Evolutionary conservation across 2,888 invertebrate genomes (phyloP), one percentile per base, ranked within the genome.

Genomic region (Phanerotoma sp.): DNA sequence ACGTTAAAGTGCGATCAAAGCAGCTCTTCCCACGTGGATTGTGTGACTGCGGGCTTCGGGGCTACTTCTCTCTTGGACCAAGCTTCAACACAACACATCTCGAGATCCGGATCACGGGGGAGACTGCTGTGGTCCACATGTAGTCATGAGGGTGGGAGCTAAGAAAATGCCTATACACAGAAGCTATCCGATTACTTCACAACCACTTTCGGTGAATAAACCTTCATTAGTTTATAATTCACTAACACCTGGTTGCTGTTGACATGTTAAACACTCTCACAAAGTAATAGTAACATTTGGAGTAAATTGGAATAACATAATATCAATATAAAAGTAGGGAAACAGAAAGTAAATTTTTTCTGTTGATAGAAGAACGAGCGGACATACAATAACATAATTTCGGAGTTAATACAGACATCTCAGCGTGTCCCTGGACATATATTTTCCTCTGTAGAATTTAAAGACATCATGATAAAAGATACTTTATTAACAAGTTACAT

Each of bases 1-100:
- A 38, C 46, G 50, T 51, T 44, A 20, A 54, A 56, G 61, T 40
- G 54, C 53, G 60, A 58, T 56, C 56, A 57, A 41, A 54, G 52
- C 58, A 55, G 42, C 49, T 48, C 72, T 76, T 76, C 75, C 72
- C 75, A 76, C 75, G 75, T 75, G 75, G 75, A 74, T 75, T 73
- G 69, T 69, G 65, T 76, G 66, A 71, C 75, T 74, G 71, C 71
- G 73, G 74, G 75, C 65, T 54, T 52, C 47, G 37, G 51, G 44
- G 50, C 57, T 49, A 50, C 30, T 54, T 51, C 49, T 33, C 50
- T n/a, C 38, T 35, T 37, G 37, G 22, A 21, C 37, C 37, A 37
- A 13, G 25, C 11, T 30, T 40, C 49, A 18, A 13, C 46, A 20
- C 32, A 33, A 25, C 33, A n/a, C 28, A 46, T 18, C 38, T 38